These are phyloP conservation scores for Chironomus tepperi DNA, from an alignment of 1,140 invertebrate genomes.

Conservation along the genomic window DNA sequence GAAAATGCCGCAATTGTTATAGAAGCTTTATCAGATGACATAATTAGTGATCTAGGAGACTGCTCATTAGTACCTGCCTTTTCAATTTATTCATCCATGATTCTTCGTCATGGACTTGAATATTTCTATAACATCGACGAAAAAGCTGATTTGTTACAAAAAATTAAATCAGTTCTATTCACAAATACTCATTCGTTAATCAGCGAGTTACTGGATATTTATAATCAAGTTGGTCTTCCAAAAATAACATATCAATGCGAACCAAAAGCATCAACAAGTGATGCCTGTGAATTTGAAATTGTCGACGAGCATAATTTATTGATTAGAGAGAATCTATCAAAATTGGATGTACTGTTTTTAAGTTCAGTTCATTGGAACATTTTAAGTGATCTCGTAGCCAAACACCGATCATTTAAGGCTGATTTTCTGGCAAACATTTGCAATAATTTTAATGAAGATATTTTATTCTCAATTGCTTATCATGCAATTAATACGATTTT, in stretches of 20 bases:
- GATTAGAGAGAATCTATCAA: not conserved
- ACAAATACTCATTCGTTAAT: not conserved
- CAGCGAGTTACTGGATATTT: not conserved
- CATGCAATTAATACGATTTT: not conserved
- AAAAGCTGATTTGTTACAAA: not conserved
- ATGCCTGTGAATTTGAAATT: not conserved
- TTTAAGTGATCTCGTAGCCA: not conserved
- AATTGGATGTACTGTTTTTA: not conserved
- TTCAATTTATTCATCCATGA: not conserved
- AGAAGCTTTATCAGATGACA: not conserved
- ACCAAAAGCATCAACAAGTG: not conserved
- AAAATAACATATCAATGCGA: not conserved
- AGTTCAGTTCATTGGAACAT: not conserved
- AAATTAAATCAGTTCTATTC: not conserved
- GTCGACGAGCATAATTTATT: not conserved
- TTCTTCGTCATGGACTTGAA: not conserved
- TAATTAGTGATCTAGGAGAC: not conserved
- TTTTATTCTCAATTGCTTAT: not conserved
- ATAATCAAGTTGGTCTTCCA: not conserved
- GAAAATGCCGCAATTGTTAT: not conserved
- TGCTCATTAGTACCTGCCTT: not conserved
- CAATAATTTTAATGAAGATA: conserved; percentile 6
- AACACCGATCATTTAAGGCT: not conserved
- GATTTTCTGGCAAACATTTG: not conserved
- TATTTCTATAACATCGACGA: not conserved